Base-by-base conservation (phyloP, 2,113 vertebrate species). In the Melospiza georgiana region DNA sequence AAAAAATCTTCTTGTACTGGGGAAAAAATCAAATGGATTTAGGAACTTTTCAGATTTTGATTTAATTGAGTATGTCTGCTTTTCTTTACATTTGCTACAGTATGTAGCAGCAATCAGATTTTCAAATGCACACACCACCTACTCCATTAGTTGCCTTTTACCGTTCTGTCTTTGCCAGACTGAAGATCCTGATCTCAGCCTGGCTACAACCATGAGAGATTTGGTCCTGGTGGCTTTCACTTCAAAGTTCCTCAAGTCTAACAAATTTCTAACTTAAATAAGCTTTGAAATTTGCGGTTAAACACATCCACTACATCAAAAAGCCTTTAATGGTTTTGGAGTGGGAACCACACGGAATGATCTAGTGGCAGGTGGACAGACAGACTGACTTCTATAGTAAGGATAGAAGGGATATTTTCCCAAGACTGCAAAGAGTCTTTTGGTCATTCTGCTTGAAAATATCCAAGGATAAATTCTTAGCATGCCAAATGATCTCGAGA, bases 141-240 rank as follows among this genome's bases (percentile, higher is more conserved):
- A n/a, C 10, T 9, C 24, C 33, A 1, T 22, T 18, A 69, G 9
- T 27, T 85, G 31, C 39, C 1, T 84, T 31, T 49, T 44, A 30
- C 9, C 9, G 3, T n/a, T 87, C 39, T 58, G 10, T 7, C 51
- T 62, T 75, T 68, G 19, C 19, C 69, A 82, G 28, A 28, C 12
- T 75, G 30, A 75, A 82, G 15, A 22, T 75, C n/a, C 28, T 78
- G 25, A 48, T 63, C 39, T 63, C 62, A 88, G 35, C 20, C 21
- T 28, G 17, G 10, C 46, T 59, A 13, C 28, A 51, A 6, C 2
- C 1, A 52, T 19, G 10, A 0, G 4, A 61, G 4, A 59, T 30
- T 37, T 71, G 7, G 20, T 59, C 49, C 20, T 74, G 27, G 25
- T 30, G 48, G 35, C 24, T 71, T 74, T 55, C 24, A 41, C 18